phyloP scores from a whole-genome alignment of 2,888 invertebrate genomes.

The Elegia similella region DNA sequence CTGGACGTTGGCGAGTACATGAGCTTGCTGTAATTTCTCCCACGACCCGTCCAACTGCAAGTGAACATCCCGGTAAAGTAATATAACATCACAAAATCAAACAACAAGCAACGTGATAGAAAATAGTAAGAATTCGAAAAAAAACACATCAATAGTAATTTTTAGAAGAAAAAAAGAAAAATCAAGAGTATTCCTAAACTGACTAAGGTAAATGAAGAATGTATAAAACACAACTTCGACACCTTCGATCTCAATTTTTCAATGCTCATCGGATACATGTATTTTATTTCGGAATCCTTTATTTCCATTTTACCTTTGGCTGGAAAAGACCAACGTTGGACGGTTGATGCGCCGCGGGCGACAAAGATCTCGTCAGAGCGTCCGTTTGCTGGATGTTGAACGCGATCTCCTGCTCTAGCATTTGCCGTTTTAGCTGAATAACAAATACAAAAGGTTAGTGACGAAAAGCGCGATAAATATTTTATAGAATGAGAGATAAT shows the following conservation, averaged over 20 bases:
- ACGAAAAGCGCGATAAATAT: neutral
- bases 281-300: neutral
- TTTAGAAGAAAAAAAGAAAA: too few species aligned
- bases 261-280: too few species aligned
- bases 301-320: conserved; percentile 49
- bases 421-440: conserved; percentile 87
- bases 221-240: too few species aligned
- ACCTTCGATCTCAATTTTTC: too few species aligned
- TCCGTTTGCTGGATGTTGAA: conserved; percentile 97
- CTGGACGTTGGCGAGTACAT: conserved; percentile 93
- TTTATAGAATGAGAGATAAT: too few species aligned
- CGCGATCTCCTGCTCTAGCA: conserved; percentile 93
- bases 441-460: conserved; percentile 30
- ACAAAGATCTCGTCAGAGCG: conserved; percentile 92
- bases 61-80: neutral
- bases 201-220: too few species aligned
- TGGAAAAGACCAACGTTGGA: conserved; percentile 46
- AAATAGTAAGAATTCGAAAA: too few species aligned
- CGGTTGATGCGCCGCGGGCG: conserved; percentile 85
- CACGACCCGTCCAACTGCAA: conserved; percentile 86
- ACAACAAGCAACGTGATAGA: too few species aligned
- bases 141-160: too few species aligned
- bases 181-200: too few species aligned
- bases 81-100: too few species aligned
- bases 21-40: conserved; percentile 97